Conservation (phyloP, 2,113 vertebrate genomes). For the Bubo blakistoni region DNA sequence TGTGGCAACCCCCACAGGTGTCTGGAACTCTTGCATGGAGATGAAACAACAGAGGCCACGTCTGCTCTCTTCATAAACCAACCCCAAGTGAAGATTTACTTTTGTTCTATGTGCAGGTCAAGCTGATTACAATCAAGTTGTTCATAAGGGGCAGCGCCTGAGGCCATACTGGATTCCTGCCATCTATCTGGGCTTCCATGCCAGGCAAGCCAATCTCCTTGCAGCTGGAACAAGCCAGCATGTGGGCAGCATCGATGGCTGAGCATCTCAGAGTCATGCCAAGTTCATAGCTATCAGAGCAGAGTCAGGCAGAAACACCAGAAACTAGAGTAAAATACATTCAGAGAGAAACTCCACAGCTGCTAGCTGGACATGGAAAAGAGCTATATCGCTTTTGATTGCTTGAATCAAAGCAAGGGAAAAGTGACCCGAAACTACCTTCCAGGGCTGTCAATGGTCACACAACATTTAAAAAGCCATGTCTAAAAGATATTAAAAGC, state of each 20-base stretch:
- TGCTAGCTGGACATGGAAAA: not conserved
- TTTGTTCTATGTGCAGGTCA: not conserved
- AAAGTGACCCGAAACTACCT: not conserved
- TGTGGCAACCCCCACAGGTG: fast-evolving
- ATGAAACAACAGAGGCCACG: not conserved
- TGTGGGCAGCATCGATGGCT: fast-evolving
- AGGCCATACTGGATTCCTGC: not conserved
- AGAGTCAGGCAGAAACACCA: not conserved
- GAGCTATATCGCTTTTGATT: not conserved
- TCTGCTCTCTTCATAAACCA: not conserved
- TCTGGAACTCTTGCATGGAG: not conserved
- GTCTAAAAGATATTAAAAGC: slow-evolving; percentile 3
- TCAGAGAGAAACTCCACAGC: not conserved
- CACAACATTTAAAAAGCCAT: not conserved
- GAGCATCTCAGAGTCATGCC: not conserved
- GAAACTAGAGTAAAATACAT: not conserved
- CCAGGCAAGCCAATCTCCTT: not conserved
- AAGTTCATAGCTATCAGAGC: not conserved
- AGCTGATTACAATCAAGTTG: not conserved
- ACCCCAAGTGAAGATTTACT: not conserved
- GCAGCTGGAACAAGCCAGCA: not conserved
- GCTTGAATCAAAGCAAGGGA: not conserved
- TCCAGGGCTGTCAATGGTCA: not conserved
- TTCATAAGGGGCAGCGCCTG: not conserved
- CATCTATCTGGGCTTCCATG: not conserved